Percentiles rank a stretch among this genome's conserved stretches.
Evolutionary conservation across 2,113 vertebrate genomes (phyloP).

Genomic region (Phyllopteryx taeniolatus): DNA sequence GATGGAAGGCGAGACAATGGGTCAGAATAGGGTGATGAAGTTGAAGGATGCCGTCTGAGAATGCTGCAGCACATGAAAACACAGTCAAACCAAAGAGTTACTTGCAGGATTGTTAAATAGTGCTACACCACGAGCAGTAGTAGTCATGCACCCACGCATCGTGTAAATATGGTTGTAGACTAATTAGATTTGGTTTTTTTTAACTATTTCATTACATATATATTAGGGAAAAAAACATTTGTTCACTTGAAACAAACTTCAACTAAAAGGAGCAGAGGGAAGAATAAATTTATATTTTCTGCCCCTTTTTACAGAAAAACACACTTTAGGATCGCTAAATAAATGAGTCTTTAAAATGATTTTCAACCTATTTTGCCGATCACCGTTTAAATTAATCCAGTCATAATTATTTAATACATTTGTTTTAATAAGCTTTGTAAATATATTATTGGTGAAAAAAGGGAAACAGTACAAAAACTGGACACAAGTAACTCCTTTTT

Average conservation of each 20-base stretch:
- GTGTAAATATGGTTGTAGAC: not conserved
- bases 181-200: not conserved
- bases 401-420: no score
- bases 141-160: not conserved
- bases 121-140: not conserved
- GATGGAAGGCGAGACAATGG: constrained; percentile 82
- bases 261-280: no score
- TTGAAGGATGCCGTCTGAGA: constrained; percentile 66
- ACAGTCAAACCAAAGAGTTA: constrained; percentile 46
- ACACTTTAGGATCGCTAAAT: no score
- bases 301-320: no score
- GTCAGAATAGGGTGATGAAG: constrained; percentile 86
- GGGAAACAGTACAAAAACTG: not conserved
- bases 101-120: constrained; percentile 46
- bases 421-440: no score
- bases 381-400: no score
- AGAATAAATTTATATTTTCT: no score
- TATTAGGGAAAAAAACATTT: no score
- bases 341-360: no score
- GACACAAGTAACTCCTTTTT: not conserved
- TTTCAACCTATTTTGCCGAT: no score
- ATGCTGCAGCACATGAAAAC: constrained; percentile 61
- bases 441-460: not conserved
- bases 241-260: no score
- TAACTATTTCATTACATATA: no score